phyloP scores from a whole-genome alignment of 2,113 vertebrate genomes.

The Bujurquina vittata region DNA sequence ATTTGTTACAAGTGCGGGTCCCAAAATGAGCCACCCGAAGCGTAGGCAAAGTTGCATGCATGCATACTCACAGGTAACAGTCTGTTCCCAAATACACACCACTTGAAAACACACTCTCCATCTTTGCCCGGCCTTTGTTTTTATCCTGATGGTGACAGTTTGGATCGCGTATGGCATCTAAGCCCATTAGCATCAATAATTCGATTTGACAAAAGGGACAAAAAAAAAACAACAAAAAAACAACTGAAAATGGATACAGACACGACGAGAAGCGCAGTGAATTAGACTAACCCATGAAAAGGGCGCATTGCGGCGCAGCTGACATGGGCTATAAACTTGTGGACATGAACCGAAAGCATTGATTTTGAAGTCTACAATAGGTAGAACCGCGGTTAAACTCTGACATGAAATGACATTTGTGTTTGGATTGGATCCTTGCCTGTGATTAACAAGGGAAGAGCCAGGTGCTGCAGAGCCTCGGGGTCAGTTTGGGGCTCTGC shows the following conservation, averaged over 20 bases:
- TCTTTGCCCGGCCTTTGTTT: conserved; percentile 59
- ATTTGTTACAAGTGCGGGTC: too few species aligned
- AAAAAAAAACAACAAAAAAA: conserved; percentile 49
- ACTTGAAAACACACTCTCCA: conserved; percentile 9
- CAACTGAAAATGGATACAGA: conserved; percentile 55
- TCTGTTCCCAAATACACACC: conserved; percentile 20
- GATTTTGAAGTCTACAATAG: conserved; percentile 26
- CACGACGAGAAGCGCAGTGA: conserved; percentile 42
- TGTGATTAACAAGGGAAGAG: conserved; percentile 54
- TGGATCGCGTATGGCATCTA: conserved; percentile 61
- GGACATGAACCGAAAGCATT: conserved; percentile 19
- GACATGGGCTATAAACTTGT: conserved; percentile 20
- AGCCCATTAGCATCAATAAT: conserved; percentile 62
- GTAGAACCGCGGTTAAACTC: neutral
- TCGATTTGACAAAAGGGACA: conserved; percentile 44
- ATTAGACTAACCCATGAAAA: conserved; percentile 45
- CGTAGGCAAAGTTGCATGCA: conserved; percentile 43
- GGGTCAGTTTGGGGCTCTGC: conserved; percentile 66
- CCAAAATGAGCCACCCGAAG: conserved; percentile 45
- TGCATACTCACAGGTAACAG: conserved; percentile 23
- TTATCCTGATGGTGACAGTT: conserved; percentile 61
- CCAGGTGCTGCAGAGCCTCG: conserved; percentile 66
- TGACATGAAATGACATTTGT: conserved; percentile 43
- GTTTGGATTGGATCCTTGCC: conserved; percentile 63
- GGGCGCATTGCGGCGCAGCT: conserved; percentile 25